These are phyloP conservation scores for Kryptopterus vitreolus DNA, from an alignment of 2,797 vertebrate species.

Conservation along the genomic window DNA sequence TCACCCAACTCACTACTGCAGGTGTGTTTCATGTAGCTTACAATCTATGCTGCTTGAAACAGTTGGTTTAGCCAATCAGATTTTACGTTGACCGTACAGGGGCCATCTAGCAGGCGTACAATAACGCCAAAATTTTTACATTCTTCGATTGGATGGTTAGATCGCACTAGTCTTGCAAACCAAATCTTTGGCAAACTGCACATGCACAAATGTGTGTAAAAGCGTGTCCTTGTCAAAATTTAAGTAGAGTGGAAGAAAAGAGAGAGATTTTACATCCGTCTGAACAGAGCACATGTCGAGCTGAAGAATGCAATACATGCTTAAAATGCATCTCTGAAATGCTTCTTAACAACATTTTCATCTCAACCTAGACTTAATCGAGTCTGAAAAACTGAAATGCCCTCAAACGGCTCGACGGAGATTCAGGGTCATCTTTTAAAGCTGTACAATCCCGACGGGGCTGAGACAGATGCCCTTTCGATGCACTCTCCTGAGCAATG, in stretches of 20 bases:
- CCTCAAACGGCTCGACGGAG: neutral
- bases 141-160: no score
- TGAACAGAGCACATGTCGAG: neutral
- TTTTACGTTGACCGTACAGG: no score
- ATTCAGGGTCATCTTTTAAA: conserved; percentile 6
- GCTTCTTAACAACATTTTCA: neutral
- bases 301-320: neutral
- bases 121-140: no score
- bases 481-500: conserved; percentile 14
- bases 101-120: no score
- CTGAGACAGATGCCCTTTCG: neutral
- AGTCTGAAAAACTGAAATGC: neutral
- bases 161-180: no score
- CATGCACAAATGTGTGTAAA: no score
- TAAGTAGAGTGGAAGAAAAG: neutral
- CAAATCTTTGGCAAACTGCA: no score
- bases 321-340: neutral
- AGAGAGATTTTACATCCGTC: neutral
- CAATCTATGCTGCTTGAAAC: no score
- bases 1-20: no score
- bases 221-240: neutral
- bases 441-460: neutral
- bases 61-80: no score
- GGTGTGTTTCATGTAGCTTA: no score
- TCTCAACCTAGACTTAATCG: neutral